Evolutionary conservation across 2,888 invertebrate species (phyloP).

Genomic region (Archaeoteleia sp.): DNA sequence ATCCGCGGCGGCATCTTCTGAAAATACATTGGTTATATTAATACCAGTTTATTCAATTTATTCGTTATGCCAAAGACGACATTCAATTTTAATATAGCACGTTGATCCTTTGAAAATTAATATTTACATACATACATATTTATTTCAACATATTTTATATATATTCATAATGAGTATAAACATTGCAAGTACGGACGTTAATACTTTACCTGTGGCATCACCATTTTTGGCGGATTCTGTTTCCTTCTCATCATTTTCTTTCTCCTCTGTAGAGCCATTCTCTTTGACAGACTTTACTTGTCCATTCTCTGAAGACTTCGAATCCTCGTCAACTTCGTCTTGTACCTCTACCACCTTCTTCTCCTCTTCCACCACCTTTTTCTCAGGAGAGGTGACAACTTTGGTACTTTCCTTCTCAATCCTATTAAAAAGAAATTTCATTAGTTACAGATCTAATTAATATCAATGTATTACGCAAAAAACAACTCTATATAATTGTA

Average conservation of each 20-base stretch:
- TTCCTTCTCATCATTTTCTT: conserved; percentile 73
- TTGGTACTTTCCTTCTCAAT: conserved; percentile 57
- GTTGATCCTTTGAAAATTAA: too few species aligned
- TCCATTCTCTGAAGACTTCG: conserved; percentile 73
- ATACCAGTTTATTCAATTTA: too few species aligned
- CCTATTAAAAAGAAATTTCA: conserved; percentile 20
- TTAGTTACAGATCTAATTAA: background rate
- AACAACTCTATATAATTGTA: too few species aligned
- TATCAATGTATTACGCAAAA: too few species aligned
- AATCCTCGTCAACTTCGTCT: conserved; percentile 75
- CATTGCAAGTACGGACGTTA: too few species aligned
- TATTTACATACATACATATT: too few species aligned
- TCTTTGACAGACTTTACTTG: conserved; percentile 73
- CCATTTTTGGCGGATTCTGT: conserved; percentile 74
- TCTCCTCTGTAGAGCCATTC: conserved; percentile 73
- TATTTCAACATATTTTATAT: too few species aligned
- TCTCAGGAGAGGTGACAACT: conserved; percentile 74
- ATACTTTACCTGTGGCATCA: conserved; percentile 70
- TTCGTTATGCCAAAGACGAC: too few species aligned
- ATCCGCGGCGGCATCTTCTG: too few species aligned
- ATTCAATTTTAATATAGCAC: too few species aligned
- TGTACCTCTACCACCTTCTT: conserved; percentile 56
- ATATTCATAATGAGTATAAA: too few species aligned
- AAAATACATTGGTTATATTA: too few species aligned
- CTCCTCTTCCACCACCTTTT: conserved; percentile 74